These are phyloP conservation scores for Tetramorium alpestre DNA, from an alignment of 1,140 invertebrate species.

Conservation along the genomic window DNA sequence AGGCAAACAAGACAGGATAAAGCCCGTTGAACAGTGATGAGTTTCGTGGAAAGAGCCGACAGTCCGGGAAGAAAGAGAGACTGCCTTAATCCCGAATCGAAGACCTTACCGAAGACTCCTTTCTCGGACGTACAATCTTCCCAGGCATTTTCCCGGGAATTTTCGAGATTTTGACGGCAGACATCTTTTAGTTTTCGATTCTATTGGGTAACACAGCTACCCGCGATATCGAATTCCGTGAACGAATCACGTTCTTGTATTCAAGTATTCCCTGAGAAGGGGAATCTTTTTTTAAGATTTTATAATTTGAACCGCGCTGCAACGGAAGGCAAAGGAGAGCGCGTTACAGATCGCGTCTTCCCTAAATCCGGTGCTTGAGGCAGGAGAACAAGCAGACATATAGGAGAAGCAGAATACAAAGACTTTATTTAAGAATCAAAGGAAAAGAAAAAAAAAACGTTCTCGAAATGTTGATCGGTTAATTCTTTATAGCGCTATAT, in stretches of 20 bases:
- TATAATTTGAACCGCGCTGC: slow-evolving; percentile 40
- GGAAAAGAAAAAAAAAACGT: background rate
- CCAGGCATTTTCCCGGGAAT: slow-evolving; percentile 59
- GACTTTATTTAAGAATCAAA: slow-evolving; percentile 39
- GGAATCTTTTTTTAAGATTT: slow-evolving; percentile 22
- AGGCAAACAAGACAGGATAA: slow-evolving; percentile 75
- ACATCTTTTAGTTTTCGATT: slow-evolving; percentile 40
- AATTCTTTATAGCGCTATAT: background rate
- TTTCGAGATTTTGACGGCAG: slow-evolving; percentile 60
- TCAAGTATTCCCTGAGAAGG: background rate
- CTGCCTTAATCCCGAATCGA: slow-evolving; percentile 69
- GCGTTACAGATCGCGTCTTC: background rate
- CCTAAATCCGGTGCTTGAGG: slow-evolving; percentile 34
- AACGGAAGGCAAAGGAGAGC: background rate
- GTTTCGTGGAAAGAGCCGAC: slow-evolving; percentile 75
- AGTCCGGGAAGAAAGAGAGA: slow-evolving; percentile 52
- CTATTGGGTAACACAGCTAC: background rate
- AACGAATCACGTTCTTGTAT: background rate
- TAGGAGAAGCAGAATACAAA: slow-evolving; percentile 23
- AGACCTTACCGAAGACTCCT: slow-evolving; percentile 61
- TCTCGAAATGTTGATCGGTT: background rate
- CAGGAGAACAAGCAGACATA: slow-evolving; percentile 30
- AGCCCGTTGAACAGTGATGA: slow-evolving; percentile 72
- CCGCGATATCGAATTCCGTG: slow-evolving; percentile 16
- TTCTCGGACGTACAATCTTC: slow-evolving; percentile 53